These are phyloP conservation scores for Poecilia wingei DNA, from an alignment of 2,797 vertebrate genomes.

Conservation along the genomic window DNA sequence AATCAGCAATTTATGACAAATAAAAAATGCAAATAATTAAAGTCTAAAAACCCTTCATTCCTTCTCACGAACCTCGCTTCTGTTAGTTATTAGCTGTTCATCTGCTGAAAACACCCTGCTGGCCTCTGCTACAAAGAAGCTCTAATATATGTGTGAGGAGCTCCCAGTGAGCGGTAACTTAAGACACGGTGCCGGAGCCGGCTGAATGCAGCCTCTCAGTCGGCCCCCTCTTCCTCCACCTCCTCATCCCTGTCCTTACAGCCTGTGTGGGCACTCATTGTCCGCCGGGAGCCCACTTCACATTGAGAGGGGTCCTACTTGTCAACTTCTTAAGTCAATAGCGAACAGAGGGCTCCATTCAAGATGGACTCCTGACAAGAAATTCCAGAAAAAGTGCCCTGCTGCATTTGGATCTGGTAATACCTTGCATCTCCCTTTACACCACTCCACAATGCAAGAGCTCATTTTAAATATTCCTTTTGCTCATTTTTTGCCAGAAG, in stretches of 20 bases:
- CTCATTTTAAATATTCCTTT: conserved; percentile 59
- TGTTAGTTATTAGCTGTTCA: conserved; percentile 45
- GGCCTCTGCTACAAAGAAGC: conserved; percentile 57
- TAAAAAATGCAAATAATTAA: conserved; percentile 12
- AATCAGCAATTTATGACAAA: neutral
- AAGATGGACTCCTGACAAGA: conserved; percentile 64
- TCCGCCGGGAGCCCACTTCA: conserved; percentile 75
- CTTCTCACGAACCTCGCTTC: conserved; percentile 34
- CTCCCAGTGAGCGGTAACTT: conserved; percentile 68
- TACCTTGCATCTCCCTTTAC: conserved; percentile 32
- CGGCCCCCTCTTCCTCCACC: conserved; percentile 44
- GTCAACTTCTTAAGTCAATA: conserved; percentile 79
- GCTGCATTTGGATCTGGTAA: conserved; percentile 61
- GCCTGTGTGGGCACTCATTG: conserved; percentile 78
- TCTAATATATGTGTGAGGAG: conserved; percentile 60
- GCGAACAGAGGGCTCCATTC: conserved; percentile 80
- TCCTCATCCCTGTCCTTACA: conserved; percentile 57
- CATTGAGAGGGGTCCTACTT: conserved; percentile 75
- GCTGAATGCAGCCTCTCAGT: conserved; percentile 70
- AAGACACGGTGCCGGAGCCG: conserved; percentile 55
- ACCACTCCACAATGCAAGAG: conserved; percentile 42
- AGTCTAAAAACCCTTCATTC: conserved; percentile 14
- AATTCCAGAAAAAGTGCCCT: conserved; percentile 73
- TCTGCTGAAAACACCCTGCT: conserved; percentile 34
- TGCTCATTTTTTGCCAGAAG: conserved; percentile 41